Conservation (phyloP, 2,113 vertebrate species). For the Chionis minor region DNA sequence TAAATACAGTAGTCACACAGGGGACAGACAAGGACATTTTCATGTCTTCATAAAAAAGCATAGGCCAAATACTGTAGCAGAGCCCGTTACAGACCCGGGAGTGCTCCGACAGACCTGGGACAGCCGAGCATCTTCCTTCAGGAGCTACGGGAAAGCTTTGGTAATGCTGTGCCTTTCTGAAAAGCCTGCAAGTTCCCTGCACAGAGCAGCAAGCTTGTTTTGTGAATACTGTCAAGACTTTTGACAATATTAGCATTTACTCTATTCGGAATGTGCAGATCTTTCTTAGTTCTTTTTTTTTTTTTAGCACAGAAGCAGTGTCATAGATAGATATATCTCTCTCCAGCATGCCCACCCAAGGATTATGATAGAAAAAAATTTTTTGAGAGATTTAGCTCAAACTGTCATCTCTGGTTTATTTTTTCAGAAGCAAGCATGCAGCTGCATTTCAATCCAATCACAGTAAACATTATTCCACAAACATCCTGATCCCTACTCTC, state of each 20-base stretch:
- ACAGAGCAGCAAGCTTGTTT: background rate
- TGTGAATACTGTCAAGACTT: background rate
- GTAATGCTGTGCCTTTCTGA: background rate
- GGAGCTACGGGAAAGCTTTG: background rate
- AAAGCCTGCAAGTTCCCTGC: background rate
- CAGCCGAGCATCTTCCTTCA: background rate
- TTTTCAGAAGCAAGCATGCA: background rate
- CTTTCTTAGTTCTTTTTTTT: background rate
- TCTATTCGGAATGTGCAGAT: background rate
- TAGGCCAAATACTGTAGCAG: background rate
- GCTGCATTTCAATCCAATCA: conserved; percentile 23
- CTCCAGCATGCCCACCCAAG: background rate
- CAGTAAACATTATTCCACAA: background rate
- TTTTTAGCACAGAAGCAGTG: background rate
- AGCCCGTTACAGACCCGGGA: background rate
- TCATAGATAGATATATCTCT: background rate
- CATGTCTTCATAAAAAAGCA: background rate
- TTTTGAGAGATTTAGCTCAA: background rate
- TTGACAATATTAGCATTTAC: background rate
- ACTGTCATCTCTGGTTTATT: conserved; percentile 14
- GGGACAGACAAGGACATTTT: background rate
- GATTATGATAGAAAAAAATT: background rate
- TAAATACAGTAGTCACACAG: background rate
- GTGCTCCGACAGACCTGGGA: background rate
- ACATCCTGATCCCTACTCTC: background rate